Evolutionary conservation across 2,797 vertebrate genomes (phyloP).

Genomic region (Acrossocheilus wenchowensis): DNA sequence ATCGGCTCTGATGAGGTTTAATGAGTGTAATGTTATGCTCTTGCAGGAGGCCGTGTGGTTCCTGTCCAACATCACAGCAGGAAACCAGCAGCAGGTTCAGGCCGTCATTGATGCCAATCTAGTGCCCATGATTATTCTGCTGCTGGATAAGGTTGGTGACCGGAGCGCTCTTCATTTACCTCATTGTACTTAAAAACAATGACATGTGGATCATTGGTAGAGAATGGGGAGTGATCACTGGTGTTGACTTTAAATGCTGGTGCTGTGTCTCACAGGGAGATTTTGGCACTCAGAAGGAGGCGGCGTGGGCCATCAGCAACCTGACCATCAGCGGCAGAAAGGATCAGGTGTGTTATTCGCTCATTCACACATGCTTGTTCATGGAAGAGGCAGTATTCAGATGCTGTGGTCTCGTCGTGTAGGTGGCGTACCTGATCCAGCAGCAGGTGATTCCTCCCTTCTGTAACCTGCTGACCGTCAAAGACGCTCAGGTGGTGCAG

Average conservation of each 20-base stretch:
- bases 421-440: constrained; percentile 98
- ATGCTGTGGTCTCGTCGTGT: constrained; percentile 16
- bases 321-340: constrained; percentile 98
- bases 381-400: background rate
- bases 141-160: constrained; percentile 92
- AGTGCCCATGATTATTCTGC: constrained; percentile 98
- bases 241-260: background rate
- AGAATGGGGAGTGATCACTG: background rate
- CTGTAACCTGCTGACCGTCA: constrained; percentile 97
- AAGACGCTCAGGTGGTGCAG: constrained; percentile 98
- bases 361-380: rapidly evolving
- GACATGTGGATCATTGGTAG: background rate
- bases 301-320: constrained; percentile 99
- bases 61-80: constrained; percentile 98
- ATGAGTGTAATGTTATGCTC: constrained; percentile 51
- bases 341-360: constrained; percentile 85
- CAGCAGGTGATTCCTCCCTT: constrained; percentile 98
- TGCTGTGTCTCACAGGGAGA: constrained; percentile 83
- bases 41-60: constrained; percentile 99
- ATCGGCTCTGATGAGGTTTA: constrained; percentile 41
- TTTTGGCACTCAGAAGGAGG: constrained; percentile 99
- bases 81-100: constrained; percentile 99
- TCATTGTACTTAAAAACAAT: background rate
- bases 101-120: constrained; percentile 98
- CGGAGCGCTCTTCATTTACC: background rate